phyloP scores from a whole-genome alignment of 2,888 invertebrate species.

The Seira sanloemensis region DNA sequence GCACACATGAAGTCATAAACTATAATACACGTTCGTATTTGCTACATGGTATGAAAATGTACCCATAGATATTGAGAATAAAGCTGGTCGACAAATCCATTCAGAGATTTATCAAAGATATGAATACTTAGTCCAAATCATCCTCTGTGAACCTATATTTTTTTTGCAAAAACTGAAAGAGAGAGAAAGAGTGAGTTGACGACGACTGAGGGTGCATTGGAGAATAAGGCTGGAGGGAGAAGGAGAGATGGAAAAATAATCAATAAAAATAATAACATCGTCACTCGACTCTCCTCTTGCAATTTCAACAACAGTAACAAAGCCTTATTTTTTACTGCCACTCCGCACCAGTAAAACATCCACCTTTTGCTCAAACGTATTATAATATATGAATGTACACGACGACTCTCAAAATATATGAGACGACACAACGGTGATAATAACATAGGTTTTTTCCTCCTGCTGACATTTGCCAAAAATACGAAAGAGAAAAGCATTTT shows the following conservation, averaged over 20 bases:
- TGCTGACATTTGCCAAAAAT: slow-evolving; percentile 40
- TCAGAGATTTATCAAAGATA: slow-evolving; percentile 60
- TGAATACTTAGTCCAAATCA: slow-evolving; percentile 52
- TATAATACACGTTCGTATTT: not conserved
- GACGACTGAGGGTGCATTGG: not conserved
- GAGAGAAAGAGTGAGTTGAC: not conserved
- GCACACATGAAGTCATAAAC: not conserved
- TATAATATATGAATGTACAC: too few species aligned
- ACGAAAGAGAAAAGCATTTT: not conserved
- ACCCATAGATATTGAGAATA: slow-evolving; percentile 2
- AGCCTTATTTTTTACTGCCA: not conserved
- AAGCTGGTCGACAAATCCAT: slow-evolving; percentile 48
- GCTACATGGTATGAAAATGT: too few species aligned
- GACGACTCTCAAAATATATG: too few species aligned
- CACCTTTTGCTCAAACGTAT: too few species aligned
- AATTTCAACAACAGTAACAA: slow-evolving; percentile 7
- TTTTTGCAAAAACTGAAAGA: not conserved
- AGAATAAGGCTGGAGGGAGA: not conserved
- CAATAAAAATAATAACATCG: slow-evolving; percentile 59
- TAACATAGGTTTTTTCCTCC: slow-evolving; percentile 1
- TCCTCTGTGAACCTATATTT: slow-evolving; percentile 5
- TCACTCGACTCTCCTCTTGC: slow-evolving; percentile 21
- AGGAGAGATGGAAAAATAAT: slow-evolving; percentile 48
- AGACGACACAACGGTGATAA: not conserved
- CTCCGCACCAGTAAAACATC: too few species aligned